Percentiles rank a stretch among this genome's conserved stretches.
Evolutionary conservation across 1,140 invertebrate genomes (phyloP).

Genomic region (Drosophila rhopaloa): DNA sequence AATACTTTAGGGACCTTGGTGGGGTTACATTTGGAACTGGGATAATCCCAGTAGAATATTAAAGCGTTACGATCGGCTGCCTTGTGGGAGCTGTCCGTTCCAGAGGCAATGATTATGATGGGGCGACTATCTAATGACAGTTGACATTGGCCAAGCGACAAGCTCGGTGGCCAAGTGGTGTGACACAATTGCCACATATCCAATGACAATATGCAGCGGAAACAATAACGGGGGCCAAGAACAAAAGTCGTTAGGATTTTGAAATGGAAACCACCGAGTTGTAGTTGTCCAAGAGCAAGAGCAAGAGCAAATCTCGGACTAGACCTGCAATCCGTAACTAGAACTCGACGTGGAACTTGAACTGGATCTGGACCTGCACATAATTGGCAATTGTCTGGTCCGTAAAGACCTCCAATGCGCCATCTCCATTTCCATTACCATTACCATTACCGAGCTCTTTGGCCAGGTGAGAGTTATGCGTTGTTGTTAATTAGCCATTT

Average conservation of each 20-base stretch:
- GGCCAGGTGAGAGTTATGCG: slow-evolving; percentile 78
- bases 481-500: slow-evolving; percentile 81
- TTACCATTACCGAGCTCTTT: slow-evolving; percentile 41
- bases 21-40: background rate
- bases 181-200: slow-evolving; percentile 75
- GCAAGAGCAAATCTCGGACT: slow-evolving; percentile 11
- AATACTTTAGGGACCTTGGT: background rate
- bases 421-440: slow-evolving; percentile 49
- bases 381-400: slow-evolving; percentile 73
- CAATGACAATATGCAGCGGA: slow-evolving; percentile 22
- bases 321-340: slow-evolving; percentile 23
- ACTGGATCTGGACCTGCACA: slow-evolving; percentile 71
- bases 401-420: slow-evolving; percentile 9
- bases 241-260: slow-evolving; percentile 42
- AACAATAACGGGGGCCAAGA: slow-evolving; percentile 11
- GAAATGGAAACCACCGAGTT: slow-evolving; percentile 52
- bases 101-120: background rate
- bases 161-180: slow-evolving; percentile 44
- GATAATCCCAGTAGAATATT: background rate
- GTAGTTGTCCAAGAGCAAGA: slow-evolving; percentile 26
- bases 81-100: slow-evolving; percentile 25
- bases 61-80: slow-evolving; percentile 3
- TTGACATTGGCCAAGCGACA: slow-evolving; percentile 64
- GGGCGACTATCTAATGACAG: slow-evolving; percentile 62
- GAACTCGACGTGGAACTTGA: slow-evolving; percentile 45